A percentile compares a stretch with the other conserved stretches of the same genome.
phyloP scores from a whole-genome alignment of 2,113 vertebrate genomes.

The Saimiri boliviensis region DNA sequence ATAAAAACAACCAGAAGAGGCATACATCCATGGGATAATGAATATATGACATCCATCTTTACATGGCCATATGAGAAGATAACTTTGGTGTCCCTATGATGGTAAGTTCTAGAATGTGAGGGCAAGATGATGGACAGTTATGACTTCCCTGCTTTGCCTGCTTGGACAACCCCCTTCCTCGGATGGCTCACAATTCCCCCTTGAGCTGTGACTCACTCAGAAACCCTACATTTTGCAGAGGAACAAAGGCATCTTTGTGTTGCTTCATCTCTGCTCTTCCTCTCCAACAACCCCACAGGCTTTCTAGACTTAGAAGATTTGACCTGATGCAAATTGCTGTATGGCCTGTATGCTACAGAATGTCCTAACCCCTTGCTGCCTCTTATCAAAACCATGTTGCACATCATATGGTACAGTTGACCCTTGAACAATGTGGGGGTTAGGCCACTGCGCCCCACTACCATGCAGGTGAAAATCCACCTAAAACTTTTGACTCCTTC shows the following conservation, averaged over 20 bases:
- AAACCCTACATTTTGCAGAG: background rate
- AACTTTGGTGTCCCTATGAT: background rate
- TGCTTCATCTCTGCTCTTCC: background rate
- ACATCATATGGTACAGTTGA: background rate
- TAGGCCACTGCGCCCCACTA: background rate
- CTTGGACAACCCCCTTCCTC: background rate
- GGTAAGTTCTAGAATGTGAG: background rate
- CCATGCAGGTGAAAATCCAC: background rate
- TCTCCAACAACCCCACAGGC: background rate
- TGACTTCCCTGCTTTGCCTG: background rate
- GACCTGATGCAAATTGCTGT: background rate
- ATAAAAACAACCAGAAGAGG: background rate
- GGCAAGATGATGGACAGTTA: background rate
- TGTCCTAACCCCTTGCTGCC: background rate
- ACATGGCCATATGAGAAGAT: background rate
- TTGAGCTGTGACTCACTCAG: background rate
- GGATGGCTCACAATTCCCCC: background rate
- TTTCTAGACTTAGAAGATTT: background rate
- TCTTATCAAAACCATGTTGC: rapidly evolving
- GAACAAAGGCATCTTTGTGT: background rate
- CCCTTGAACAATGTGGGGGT: background rate
- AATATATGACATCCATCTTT: background rate
- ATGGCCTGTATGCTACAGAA: background rate
- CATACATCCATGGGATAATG: background rate
- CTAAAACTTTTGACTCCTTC: background rate